These are phyloP conservation scores for Gambusia holbrooki DNA, from an alignment of 2,113 vertebrate species.

Conservation along the genomic window DNA sequence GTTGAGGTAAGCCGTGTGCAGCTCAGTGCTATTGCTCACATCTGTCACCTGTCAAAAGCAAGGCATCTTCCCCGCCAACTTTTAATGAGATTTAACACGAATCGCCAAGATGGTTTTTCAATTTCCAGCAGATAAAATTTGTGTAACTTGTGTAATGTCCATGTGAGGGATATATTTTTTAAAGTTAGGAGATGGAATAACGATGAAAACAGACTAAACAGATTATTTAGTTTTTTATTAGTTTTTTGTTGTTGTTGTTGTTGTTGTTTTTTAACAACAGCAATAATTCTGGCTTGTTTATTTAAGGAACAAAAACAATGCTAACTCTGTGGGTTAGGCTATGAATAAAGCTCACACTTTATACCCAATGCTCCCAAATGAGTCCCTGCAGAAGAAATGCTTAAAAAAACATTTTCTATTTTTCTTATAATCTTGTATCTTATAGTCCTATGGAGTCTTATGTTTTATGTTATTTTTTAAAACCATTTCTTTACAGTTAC, in stretches of 20 bases:
- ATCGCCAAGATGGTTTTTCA: not conserved
- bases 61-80: conserved; percentile 4
- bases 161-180: not conserved
- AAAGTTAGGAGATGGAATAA: not conserved
- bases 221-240: not conserved
- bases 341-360: too few relatives aligned
- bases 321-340: too few relatives aligned
- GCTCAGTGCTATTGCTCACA: conserved; percentile 18
- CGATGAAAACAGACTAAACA: not conserved
- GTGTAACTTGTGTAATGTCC: not conserved
- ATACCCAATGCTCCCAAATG: too few relatives aligned
- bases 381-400: too few relatives aligned
- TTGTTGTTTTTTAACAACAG: not conserved
- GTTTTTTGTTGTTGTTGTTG: not conserved
- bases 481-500: too few relatives aligned
- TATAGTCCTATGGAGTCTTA: too few relatives aligned
- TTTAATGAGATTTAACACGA: conserved; percentile 23
- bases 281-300: not conserved
- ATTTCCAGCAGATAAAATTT: conserved; percentile 12
- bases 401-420: too few relatives aligned
- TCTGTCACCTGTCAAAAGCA: conserved; percentile 38
- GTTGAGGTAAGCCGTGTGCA: conserved; percentile 87
- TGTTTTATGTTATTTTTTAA: too few relatives aligned
- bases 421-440: too few relatives aligned
- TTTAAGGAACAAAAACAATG: not conserved